Evolutionary conservation across 2,888 invertebrate species (phyloP), one percentile per base, ranked within the genome.

Genomic region (Plebejus argus): DNA sequence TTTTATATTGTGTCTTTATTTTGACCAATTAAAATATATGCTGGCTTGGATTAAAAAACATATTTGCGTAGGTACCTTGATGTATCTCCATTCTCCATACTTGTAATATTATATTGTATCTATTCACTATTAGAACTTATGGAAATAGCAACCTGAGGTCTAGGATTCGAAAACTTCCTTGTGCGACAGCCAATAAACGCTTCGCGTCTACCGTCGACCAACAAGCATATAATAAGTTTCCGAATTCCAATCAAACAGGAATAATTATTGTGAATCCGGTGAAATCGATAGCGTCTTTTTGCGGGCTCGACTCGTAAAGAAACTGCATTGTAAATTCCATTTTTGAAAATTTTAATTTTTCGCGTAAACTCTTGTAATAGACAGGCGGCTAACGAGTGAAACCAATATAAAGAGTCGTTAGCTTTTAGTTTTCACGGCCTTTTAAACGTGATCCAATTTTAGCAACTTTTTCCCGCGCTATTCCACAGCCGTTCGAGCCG

Each of bases 261-360:
- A 15, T 49, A n/a, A n/a, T n/a, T n/a, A n/a, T n/a, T 0, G 15
- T 15, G 15, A 49, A 49, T 49, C 49, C 15, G 15, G 15, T 49
- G 49, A 49, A 49, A 58, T 20, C 58, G 56, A 56, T n/a, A 7
- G 2, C 8, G 20, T 8, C 7, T 58, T 77, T 80, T 80, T 81
- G 74, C 70, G 78, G 76, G 4, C 15, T n/a, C n/a, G 8, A n/a
- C 35, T 39, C 28, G 39, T 39, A 39, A 39, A 71, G 1, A 35
- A 35, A 35, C 7, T 20, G 15, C 0, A 39, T 0, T 4, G 12
- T 12, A 23, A 72, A 39, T 10, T 71, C 71, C 6, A 28, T 45
- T 20, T 20, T 18, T 18, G 10, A 58, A 76, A 76, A 76, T 53
- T 56, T 8, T 58, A 33, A 56, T 35, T 75, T 75, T 75, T 28